These are phyloP conservation scores for Kradibia gibbosae DNA, from an alignment of 1,140 invertebrate species.

Conservation along the genomic window DNA sequence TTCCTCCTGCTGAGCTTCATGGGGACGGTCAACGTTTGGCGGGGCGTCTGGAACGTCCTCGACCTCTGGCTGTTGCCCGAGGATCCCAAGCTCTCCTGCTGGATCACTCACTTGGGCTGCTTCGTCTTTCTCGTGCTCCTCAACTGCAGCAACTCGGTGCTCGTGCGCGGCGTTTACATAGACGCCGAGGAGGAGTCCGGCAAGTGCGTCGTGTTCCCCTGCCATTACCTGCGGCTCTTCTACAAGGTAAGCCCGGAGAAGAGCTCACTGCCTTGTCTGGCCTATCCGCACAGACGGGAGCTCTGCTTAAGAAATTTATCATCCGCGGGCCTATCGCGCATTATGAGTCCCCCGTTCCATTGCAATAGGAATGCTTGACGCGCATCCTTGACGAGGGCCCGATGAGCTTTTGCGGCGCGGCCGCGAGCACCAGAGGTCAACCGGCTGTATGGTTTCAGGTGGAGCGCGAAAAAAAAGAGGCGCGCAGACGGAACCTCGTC, in stretches of 20 bases:
- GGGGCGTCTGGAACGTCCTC: conserved; percentile 86
- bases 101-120: conserved; percentile 82
- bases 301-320: too few species aligned
- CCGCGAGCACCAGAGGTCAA: background rate
- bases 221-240: conserved; percentile 84
- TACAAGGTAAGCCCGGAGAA: conserved; percentile 75
- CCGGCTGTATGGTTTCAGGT: conserved; percentile 56
- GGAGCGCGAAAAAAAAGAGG: conserved; percentile 70
- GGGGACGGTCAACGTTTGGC: conserved; percentile 89
- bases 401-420: too few species aligned
- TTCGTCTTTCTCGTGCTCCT: conserved; percentile 83
- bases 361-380: too few species aligned
- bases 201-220: conserved; percentile 85
- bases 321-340: too few species aligned
- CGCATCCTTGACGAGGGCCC: too few species aligned
- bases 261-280: background rate
- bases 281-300: background rate
- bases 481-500: conserved; percentile 64
- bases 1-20: conserved; percentile 84
- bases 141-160: conserved; percentile 87
- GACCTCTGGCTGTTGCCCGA: conserved; percentile 88
- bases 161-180: conserved; percentile 88
- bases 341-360: too few species aligned
- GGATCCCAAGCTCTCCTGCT: conserved; percentile 81
- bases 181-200: conserved; percentile 86